Evolutionary conservation across 2,888 invertebrate species (phyloP), one percentile per base, ranked within the genome.

Genomic region (Palloptera scutellata): DNA sequence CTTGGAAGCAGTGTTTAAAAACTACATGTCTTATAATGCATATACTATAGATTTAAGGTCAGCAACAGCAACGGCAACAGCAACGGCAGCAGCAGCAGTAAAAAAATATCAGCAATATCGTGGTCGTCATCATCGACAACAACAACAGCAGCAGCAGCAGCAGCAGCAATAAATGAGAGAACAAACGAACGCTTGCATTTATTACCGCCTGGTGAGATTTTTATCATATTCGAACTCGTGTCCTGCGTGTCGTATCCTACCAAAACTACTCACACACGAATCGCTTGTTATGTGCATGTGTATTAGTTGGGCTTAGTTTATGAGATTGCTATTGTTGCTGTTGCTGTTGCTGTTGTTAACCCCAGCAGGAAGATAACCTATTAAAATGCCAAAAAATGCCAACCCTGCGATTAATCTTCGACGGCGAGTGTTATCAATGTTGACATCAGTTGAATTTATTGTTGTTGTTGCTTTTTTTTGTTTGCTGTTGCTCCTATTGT

Each of bases 321-420:
- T 62, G 53, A 30, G 64, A 64, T 55, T n/a, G n/a, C n/a, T 58
- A 58, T 63, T 67, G 57, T 64, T 62, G 64, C 64, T 55, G 42
- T 58, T 64, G 57, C 54, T 45, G 17, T 53, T 61, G 54, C 45
- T 53, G 59, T 63, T 67, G 60, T 61, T 71, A 73, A 74, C 72
- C 72, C 69, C 72, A 67, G 72, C 68, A 63, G 67, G 68, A 64
- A 70, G 69, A 73, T 70, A 72, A 68, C 70, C 70, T 72, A 73
- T 74, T 71, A 71, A 73, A 73, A 71, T 73, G 71, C 71, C 71
- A 70, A 71, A 73, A 72, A 73, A 62, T 70, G 43, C 64, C 72
- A 68, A 68, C 71, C 73, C 70, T 67, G 63, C 70, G 68, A 73
- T 73, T 73, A 72, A 74, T 72, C 71, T 73, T 73, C 68, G 60